Base-by-base conservation (phyloP, 2,888 invertebrate species). In the Erebia palarica region DNA sequence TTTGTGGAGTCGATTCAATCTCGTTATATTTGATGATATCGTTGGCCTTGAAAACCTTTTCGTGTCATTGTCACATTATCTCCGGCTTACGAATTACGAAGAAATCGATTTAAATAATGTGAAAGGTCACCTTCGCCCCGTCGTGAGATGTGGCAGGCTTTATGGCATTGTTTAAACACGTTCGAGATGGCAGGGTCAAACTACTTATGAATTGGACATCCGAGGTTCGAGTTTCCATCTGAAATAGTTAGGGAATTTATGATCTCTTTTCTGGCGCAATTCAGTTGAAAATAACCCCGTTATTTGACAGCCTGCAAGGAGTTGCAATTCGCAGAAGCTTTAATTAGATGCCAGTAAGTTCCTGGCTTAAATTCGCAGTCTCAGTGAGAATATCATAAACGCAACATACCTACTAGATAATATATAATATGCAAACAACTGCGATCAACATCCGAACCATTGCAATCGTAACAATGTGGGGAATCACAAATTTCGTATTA, bases 21-120 rank as follows among this genome's bases (percentile, higher is more conserved):
- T 36, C 36, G 59, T 36, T 42, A 11, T 55, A 55, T 44, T n/a
- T 16, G 8, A 71, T 63, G 47, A 36, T 63, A 64, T n/a, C 67
- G 49, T 16, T 70, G 64, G 51, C 72, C 70, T 72, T 69, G 53
- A 63, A 51, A 59, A 27, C 21, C 49, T 64, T 64, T 73, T n/a
- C 59, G 70, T 73, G 67, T 70, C 72, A 73, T 44, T 70, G 70
- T 67, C 70, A 65, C 59, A 27, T 47, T 42, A 47, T 64, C 27
- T 27, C n/a, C 21, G 47, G 61, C 61, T 61, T 61, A 61, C 47
- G 47, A 47, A 44, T 47, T 61, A 47, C 47, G 21, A 18, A 18
- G 21, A 61, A 61, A 61, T 61, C 61, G 47, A 61, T 47, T 61
- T 44, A 51, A 64, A 49, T 64, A 49, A 64, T 51, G 63, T 14